phyloP scores from a whole-genome alignment of 2,888 invertebrate species.

The Enoplolaimus lenunculus region DNA sequence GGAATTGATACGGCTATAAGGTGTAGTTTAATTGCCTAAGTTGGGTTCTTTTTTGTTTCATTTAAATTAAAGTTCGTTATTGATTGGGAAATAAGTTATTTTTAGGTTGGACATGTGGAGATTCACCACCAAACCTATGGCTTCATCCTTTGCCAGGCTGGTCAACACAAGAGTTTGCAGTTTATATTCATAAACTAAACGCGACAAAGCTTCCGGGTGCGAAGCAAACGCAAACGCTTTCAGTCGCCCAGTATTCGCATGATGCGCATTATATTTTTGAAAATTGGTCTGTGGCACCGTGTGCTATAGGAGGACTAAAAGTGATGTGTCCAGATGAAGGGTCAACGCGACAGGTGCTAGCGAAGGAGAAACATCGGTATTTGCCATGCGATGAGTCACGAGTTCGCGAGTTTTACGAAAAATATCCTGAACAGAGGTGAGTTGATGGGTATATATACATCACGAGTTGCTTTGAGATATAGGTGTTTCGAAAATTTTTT shows the following conservation, averaged over 20 bases:
- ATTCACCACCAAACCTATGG: not conserved
- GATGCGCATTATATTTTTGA: not conserved
- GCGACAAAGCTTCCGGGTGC: too few species aligned
- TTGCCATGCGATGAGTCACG: not conserved
- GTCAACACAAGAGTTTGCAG: not conserved
- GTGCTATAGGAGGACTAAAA: not conserved
- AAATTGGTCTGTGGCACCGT: not conserved
- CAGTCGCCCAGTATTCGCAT: not conserved
- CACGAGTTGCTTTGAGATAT: too few species aligned
- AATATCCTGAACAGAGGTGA: not conserved
- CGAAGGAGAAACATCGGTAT: not conserved
- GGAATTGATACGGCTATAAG: too few species aligned
- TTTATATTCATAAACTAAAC: not conserved
- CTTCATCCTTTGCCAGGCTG: not conserved
- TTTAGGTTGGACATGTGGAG: not conserved
- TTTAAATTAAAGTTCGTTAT: too few species aligned
- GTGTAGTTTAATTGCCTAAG: too few species aligned
- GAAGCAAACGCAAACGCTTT: not conserved
- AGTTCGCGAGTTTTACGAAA: not conserved
- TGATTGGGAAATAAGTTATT: too few species aligned
- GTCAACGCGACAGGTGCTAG: not conserved
- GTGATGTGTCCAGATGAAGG: not conserved
- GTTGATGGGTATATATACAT: too few species aligned
- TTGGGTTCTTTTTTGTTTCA: too few species aligned
- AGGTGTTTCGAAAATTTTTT: too few species aligned